Evolutionary conservation across 2,113 vertebrate genomes (phyloP).

Genomic region (Cariama cristata): DNA sequence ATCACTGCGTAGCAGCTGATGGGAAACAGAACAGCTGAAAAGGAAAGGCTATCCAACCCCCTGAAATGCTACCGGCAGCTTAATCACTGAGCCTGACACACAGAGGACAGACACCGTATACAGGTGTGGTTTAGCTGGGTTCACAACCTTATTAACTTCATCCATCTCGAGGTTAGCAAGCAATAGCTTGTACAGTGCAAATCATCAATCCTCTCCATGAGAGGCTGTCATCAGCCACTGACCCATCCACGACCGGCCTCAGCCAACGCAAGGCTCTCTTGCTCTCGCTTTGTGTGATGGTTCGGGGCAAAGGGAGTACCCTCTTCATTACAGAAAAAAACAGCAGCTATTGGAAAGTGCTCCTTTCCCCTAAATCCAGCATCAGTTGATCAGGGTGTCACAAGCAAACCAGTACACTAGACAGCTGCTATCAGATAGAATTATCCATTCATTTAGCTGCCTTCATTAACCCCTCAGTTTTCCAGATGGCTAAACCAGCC

Average conservation of each 20-base stretch:
- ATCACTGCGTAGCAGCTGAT: slow-evolving; percentile 21
- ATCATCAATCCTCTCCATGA: slow-evolving; percentile 6
- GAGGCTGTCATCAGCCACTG: background rate
- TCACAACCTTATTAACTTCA: slow-evolving; percentile 47
- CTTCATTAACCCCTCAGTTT: background rate
- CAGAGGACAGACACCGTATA: background rate
- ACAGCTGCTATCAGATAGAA: background rate
- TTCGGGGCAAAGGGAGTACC: background rate
- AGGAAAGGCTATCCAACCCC: slow-evolving; percentile 35
- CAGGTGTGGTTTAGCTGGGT: slow-evolving; percentile 30
- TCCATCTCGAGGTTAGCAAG: slow-evolving; percentile 5
- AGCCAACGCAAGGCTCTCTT: background rate
- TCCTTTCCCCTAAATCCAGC: background rate
- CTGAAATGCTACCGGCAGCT: slow-evolving; percentile 16
- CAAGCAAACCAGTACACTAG: background rate
- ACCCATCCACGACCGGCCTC: background rate
- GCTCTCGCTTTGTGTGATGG: background rate
- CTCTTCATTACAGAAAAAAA: background rate
- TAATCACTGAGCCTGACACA: slow-evolving; percentile 23
- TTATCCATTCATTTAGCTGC: background rate
- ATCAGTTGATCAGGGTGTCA: background rate
- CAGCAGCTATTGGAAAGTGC: background rate
- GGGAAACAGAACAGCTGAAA: slow-evolving; percentile 47
- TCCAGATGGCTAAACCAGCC: background rate
- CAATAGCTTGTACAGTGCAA: background rate